These are phyloP conservation scores for Anorthoa munda DNA, from an alignment of 2,888 invertebrate genomes.

Conservation along the genomic window DNA sequence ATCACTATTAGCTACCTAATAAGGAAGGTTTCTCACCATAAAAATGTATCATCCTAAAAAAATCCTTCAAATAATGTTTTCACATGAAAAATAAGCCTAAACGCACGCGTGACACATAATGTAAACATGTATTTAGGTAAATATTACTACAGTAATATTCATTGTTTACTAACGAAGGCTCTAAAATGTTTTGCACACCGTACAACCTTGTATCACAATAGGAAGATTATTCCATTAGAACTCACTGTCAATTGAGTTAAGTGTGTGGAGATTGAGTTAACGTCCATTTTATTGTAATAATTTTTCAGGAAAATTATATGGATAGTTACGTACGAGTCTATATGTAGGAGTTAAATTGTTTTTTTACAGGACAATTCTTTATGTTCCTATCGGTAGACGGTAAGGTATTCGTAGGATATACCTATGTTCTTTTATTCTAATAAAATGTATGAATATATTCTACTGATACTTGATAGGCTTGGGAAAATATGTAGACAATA, in stretches of 20 bases:
- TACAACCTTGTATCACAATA: conserved; percentile 52
- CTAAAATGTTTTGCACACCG: conserved; percentile 33
- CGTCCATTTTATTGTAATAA: conserved; percentile 25
- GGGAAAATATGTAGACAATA: too few relatives aligned
- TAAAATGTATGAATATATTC: too few relatives aligned
- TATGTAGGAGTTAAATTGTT: too few relatives aligned
- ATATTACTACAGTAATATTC: conserved; percentile 41
- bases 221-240: conserved; percentile 60
- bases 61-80: neutral
- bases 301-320: conserved; percentile 25
- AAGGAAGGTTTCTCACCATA: neutral
- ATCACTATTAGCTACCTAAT: neutral
- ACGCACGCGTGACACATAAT: neutral
- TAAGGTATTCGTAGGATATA: too few relatives aligned
- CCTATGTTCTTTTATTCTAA: too few relatives aligned
- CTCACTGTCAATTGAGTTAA: conserved; percentile 56
- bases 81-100: conserved; percentile 6
- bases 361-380: too few relatives aligned
- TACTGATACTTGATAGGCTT: too few relatives aligned
- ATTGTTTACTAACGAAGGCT: conserved; percentile 21
- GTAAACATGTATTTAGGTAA: conserved; percentile 20
- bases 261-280: conserved; percentile 41
- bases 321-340: too few relatives aligned
- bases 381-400: too few relatives aligned
- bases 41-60: neutral